Base-by-base conservation (phyloP, 2,797 vertebrate species). In the Caiman crocodilus region DNA sequence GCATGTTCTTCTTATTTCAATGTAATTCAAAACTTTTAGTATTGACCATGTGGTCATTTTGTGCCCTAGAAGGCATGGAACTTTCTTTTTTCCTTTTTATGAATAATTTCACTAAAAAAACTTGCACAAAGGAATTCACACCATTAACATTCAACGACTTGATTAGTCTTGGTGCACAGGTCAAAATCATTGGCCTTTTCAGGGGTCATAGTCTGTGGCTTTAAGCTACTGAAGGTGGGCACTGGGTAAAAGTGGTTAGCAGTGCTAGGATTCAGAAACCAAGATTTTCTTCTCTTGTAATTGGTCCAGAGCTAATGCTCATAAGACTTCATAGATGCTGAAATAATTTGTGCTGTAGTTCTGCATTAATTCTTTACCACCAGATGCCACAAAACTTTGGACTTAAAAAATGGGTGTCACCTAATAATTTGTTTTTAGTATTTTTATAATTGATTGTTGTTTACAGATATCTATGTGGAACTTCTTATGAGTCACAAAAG, bases 51-150 rank as follows among this genome's bases (percentile, higher is more conserved):
- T 14, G 14, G 15, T 65, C 63, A 65, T 8, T 65, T n/a, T n/a
- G 28, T 65, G 17, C 63, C 17, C 28, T 65, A 18, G 63, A 16
- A 65, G 28, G 63, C 63, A 65, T 14, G 63, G 26, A 65, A n/a
- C 63, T 65, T 16, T 30, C 28, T 65, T 65, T 26, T n/a, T 65
- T 9, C 15, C 28, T n/a, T 30, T 64, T 30, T 30, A 65, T 16
- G n/a, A n/a, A n/a, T 10, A 30, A n/a, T 7, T 15, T 25, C 10
- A 30, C 3, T 7, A 35, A 18, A 57, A 76, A 59, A 50, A 10
- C 10, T 1, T 1, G 61, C 0, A 0, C 30, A 60, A 64, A 55
- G 58, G 35, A 26, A 55, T 81, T 42, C 78, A 55, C 65, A 18
- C 60, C 0, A 1, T 69, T 57, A 55, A 28, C 10, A 78, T 14